Conservation (phyloP, 1,140 invertebrate genomes). For the Patella vulgata region DNA sequence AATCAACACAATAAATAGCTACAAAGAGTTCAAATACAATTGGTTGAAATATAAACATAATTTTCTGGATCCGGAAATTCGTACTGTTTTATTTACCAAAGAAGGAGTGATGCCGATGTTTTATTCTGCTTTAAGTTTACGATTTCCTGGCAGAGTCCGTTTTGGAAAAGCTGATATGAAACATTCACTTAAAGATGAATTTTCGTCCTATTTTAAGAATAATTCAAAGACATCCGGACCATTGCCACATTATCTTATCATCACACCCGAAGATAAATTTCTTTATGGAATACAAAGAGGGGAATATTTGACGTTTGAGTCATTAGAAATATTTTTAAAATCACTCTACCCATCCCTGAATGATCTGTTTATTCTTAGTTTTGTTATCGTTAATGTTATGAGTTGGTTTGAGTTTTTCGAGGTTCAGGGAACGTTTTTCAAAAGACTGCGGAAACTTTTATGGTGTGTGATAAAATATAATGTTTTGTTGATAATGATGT, state of each 20-base stretch:
- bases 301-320: slow-evolving; percentile 66
- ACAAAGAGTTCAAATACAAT: slow-evolving; percentile 48
- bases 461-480: slow-evolving; percentile 68
- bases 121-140: slow-evolving; percentile 70
- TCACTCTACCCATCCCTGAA: slow-evolving; percentile 70
- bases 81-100: slow-evolving; percentile 67
- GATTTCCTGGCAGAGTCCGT: slow-evolving; percentile 70
- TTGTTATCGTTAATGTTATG: slow-evolving; percentile 67
- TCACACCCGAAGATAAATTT: slow-evolving; percentile 66
- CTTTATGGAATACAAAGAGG: slow-evolving; percentile 64
- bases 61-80: slow-evolving; percentile 56
- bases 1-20: slow-evolving; percentile 58
- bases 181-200: slow-evolving; percentile 34
- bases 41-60: slow-evolving; percentile 52
- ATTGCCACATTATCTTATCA: slow-evolving; percentile 63
- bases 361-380: slow-evolving; percentile 69
- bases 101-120: slow-evolving; percentile 67
- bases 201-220: background rate
- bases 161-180: slow-evolving; percentile 67
- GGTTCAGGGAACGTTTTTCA: slow-evolving; percentile 54
- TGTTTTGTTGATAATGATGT: slow-evolving; percentile 65
- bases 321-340: slow-evolving; percentile 68
- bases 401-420: slow-evolving; percentile 67
- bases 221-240: slow-evolving; percentile 12
- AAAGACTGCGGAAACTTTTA: slow-evolving; percentile 57